These are phyloP conservation scores for Malurus leucopterus DNA, from an alignment of 2,797 vertebrate species.

Conservation along the genomic window DNA sequence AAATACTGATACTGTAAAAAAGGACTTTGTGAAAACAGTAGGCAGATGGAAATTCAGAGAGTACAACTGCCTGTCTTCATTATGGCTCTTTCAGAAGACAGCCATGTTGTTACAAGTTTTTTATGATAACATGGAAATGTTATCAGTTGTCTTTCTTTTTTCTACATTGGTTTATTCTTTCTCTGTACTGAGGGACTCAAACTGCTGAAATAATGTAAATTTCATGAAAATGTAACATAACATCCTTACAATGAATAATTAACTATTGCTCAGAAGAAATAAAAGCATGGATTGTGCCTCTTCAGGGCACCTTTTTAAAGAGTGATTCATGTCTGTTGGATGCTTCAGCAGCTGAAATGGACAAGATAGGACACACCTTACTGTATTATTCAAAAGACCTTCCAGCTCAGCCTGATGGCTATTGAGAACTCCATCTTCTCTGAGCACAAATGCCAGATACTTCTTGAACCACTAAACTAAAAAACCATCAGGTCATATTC, in stretches of 20 bases:
- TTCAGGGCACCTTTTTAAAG: background rate
- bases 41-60: background rate
- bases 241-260: background rate
- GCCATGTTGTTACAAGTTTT: background rate
- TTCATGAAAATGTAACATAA: background rate
- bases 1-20: background rate
- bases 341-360: background rate
- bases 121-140: background rate
- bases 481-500: background rate
- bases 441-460: background rate
- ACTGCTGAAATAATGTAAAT: background rate
- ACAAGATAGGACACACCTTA: background rate
- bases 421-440: background rate
- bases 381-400: background rate
- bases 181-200: background rate
- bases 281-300: background rate
- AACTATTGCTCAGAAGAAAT: background rate
- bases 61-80: background rate
- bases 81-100: background rate
- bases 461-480: background rate
- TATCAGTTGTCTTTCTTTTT: background rate
- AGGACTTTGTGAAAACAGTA: background rate
- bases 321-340: background rate
- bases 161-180: background rate
- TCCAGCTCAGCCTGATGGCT: background rate